These are phyloP conservation scores for Columba livia DNA, from an alignment of 2,113 vertebrate species.

Conservation along the genomic window DNA sequence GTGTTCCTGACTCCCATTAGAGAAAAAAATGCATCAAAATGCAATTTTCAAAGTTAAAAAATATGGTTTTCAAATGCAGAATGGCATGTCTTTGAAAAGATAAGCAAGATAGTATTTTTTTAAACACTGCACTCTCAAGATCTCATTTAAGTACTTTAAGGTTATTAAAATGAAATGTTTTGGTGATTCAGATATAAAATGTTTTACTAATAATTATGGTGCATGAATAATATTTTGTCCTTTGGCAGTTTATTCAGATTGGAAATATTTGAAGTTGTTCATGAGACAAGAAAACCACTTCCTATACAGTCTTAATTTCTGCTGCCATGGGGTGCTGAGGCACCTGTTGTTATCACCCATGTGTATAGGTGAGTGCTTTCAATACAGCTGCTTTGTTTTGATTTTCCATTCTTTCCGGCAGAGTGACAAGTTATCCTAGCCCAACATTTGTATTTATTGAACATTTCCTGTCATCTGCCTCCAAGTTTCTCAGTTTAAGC, in stretches of 20 bases:
- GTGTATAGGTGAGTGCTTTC: not conserved
- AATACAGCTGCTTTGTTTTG: not conserved
- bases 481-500: not conserved
- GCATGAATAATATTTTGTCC: not conserved
- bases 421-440: not conserved
- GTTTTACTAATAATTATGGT: not conserved
- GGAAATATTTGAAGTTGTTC: not conserved
- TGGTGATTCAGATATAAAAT: not conserved
- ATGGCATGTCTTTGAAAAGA: not conserved
- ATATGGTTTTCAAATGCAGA: not conserved
- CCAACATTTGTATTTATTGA: not conserved
- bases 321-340: not conserved
- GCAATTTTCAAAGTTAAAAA: not conserved
- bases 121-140: not conserved
- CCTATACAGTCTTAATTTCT: not conserved
- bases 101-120: not conserved
- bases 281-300: not conserved
- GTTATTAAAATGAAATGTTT: not conserved
- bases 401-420: not conserved
- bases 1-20: not conserved
- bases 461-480: not conserved
- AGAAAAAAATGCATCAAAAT: not conserved
- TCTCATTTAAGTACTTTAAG: not conserved
- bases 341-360: not conserved
- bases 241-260: not conserved